phyloP scores from a whole-genome alignment of 2,888 invertebrate species.

The Rhyacophila evoluta region DNA sequence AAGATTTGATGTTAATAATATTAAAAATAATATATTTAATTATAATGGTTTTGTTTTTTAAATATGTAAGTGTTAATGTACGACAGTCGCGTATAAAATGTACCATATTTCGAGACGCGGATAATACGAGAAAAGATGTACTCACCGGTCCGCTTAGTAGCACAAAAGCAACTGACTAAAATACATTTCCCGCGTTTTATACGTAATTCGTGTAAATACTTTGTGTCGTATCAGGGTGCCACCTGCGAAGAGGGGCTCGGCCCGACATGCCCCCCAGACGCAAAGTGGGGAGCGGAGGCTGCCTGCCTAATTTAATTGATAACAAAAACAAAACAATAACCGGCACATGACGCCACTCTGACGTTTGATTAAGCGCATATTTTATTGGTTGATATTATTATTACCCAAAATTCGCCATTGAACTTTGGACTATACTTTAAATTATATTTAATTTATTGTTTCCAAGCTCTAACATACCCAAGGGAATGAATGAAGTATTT shows the following conservation, averaged over 20 bases:
- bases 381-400: neutral
- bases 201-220: neutral
- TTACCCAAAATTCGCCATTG: neutral
- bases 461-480: no score
- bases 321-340: constrained; percentile 44
- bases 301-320: constrained; percentile 39
- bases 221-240: neutral
- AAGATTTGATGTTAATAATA: no score
- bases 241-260: constrained; percentile 56
- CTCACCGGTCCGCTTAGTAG: constrained; percentile 36
- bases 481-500: no score
- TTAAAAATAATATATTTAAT: no score
- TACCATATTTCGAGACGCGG: neutral
- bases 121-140: constrained; percentile 25
- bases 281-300: constrained; percentile 32
- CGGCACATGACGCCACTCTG: constrained; percentile 11
- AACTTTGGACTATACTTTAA: neutral
- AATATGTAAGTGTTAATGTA: no score
- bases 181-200: constrained; percentile 32
- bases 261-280: constrained; percentile 41
- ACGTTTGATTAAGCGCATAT: neutral
- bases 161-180: constrained; percentile 34
- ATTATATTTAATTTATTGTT: no score
- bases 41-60: no score
- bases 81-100: no score